Evolutionary conservation across 2,797 vertebrate species (phyloP).

Genomic region (Sebastes taczanowskii): DNA sequence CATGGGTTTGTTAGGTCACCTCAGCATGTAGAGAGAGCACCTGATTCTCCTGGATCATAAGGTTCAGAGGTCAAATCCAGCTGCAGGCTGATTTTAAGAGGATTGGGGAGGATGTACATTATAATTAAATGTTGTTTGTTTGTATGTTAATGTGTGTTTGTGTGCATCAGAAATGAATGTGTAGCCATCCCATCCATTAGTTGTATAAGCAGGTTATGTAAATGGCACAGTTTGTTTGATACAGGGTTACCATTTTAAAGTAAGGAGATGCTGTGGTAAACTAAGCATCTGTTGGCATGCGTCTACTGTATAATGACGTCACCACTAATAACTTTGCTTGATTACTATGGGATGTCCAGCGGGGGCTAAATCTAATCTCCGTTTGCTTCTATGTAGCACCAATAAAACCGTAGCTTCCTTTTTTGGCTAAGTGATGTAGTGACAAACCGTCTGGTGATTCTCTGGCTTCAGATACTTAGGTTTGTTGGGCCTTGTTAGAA

Average conservation of each 20-base stretch:
- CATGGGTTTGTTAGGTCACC: constrained; percentile 13
- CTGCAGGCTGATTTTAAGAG: constrained; percentile 1
- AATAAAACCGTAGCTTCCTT: constrained; percentile 16
- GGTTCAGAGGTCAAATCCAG: constrained; percentile 42
- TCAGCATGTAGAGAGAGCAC: background rate
- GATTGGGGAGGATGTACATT: background rate
- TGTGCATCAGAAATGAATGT: constrained; percentile 12
- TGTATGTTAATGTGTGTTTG: background rate
- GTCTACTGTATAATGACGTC: constrained; percentile 35
- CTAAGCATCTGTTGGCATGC: constrained; percentile 32
- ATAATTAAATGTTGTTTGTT: background rate
- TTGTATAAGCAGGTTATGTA: constrained; percentile 55
- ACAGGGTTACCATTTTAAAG: constrained; percentile 35
- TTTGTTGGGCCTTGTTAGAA: background rate
- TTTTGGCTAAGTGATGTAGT: background rate
- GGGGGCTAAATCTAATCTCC: constrained; percentile 41
- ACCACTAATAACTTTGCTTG: constrained; percentile 54
- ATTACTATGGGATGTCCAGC: constrained; percentile 50
- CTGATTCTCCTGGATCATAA: background rate
- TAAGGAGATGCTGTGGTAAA: constrained; percentile 10
- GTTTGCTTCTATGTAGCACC: constrained; percentile 22
- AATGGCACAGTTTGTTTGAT: constrained; percentile 30
- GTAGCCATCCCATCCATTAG: constrained; percentile 7
- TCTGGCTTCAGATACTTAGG: background rate
- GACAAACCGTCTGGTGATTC: constrained; percentile 5